phyloP scores from a whole-genome alignment of 2,797 vertebrate species.

The Triplophysa bombifrons region DNA sequence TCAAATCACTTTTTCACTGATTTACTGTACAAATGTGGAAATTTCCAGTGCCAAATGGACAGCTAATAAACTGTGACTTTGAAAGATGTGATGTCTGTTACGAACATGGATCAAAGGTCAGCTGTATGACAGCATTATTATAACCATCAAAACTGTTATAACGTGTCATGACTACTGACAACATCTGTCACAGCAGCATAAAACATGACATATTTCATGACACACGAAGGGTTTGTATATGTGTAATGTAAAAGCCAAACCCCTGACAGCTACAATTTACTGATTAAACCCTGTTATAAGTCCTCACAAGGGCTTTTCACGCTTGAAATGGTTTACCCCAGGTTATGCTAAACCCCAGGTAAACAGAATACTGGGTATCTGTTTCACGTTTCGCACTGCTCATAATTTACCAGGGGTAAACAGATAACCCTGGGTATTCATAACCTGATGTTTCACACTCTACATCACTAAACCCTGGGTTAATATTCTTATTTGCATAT shows the following conservation, averaged over 20 bases:
- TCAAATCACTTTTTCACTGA: no score
- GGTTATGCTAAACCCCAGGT: no score
- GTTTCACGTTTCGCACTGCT: no score
- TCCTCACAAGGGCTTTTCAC: not conserved
- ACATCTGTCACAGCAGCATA: conserved; percentile 27
- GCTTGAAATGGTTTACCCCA: no score
- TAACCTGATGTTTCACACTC: no score
- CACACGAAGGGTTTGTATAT: not conserved
- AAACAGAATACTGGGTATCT: no score
- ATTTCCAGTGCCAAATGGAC: not conserved
- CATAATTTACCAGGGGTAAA: no score
- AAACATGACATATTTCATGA: conserved; percentile 25
- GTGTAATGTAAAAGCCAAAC: conserved; percentile 23
- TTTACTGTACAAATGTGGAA: not conserved
- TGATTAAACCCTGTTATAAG: conserved; percentile 25
- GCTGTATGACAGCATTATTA: conserved; percentile 35
- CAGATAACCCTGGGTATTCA: no score
- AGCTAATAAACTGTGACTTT: conserved; percentile 2
- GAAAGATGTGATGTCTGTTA: conserved; percentile 35
- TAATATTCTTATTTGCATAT: no score
- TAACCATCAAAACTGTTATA: conserved; percentile 40
- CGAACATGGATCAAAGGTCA: conserved; percentile 39
- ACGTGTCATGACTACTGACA: conserved; percentile 30
- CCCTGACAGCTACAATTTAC: conserved; percentile 5
- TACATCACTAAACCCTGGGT: no score